A percentile compares a stretch with the other conserved stretches of the same genome.
Conservation (phyloP, 2,888 invertebrate genomes). For the Cephalotes varians region DNA sequence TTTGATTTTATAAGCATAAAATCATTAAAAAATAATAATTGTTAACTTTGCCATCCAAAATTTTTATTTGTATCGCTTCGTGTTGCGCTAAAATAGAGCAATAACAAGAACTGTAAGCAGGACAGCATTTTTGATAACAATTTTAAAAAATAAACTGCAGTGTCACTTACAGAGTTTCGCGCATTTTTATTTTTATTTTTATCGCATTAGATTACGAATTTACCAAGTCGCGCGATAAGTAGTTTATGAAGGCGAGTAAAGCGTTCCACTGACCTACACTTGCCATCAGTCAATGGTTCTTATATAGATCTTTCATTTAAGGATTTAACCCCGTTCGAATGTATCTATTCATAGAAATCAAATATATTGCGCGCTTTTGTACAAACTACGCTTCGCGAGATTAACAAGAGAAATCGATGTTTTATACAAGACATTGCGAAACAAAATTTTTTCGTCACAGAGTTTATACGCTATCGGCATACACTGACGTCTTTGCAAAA, state of each 20-base stretch:
- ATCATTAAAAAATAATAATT: neutral
- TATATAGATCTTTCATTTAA: conserved; percentile 57
- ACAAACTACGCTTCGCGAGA: neutral
- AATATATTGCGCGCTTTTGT: conserved; percentile 24
- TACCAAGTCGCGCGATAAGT: conserved; percentile 57
- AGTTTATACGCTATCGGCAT: neutral
- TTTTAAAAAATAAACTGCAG: neutral
- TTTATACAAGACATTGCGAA: neutral
- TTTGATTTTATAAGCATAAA: neutral
- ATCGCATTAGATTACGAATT: conserved; percentile 42
- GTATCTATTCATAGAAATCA: conserved; percentile 41
- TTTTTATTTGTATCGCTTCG: neutral
- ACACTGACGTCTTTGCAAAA: neutral
- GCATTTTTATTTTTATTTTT: conserved; percentile 26
- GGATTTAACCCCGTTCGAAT: conserved; percentile 46
- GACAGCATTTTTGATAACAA: neutral
- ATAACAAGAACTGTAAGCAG: neutral
- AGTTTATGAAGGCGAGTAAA: conserved; percentile 50
- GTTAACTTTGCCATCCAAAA: neutral
- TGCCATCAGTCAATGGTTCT: conserved; percentile 56
- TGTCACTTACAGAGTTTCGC: neutral
- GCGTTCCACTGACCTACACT: conserved; percentile 69
- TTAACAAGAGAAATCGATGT: conserved; percentile 15
- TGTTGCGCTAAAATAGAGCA: neutral
- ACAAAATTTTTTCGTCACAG: neutral